phyloP scores from a whole-genome alignment of 1,140 invertebrate species.

The Dufourea novaeangliae region DNA sequence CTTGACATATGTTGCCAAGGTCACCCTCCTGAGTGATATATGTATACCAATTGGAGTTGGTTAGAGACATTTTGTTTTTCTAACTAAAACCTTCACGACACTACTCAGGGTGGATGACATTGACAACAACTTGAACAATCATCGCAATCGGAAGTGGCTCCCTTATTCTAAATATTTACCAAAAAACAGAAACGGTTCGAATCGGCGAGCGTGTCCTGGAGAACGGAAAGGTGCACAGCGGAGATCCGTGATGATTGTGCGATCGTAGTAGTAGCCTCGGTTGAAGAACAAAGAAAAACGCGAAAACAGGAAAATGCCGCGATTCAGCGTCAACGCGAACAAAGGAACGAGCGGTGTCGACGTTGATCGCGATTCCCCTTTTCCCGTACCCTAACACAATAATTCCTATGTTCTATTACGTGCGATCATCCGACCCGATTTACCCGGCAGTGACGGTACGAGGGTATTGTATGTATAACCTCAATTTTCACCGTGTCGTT shows the following conservation, averaged over 20 bases:
- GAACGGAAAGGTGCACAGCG: background rate
- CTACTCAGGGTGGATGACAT: too few species aligned
- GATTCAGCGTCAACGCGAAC: too few species aligned
- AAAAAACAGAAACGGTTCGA: background rate
- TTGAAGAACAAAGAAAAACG: background rate
- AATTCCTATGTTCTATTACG: background rate
- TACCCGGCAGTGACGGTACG: conserved; percentile 33
- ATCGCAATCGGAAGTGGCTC: too few species aligned
- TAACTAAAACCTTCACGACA: too few species aligned
- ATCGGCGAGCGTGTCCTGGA: background rate
- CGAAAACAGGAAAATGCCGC: background rate
- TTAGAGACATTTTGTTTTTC: too few species aligned
- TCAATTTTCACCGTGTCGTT: conserved; percentile 11
- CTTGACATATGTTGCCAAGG: too few species aligned
- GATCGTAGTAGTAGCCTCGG: background rate
- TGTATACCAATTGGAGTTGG: too few species aligned
- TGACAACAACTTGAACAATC: too few species aligned
- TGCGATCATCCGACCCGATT: conserved; percentile 4
- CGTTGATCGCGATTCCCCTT: background rate
- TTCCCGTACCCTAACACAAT: background rate
- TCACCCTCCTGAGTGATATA: too few species aligned
- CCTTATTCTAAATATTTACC: too few species aligned
- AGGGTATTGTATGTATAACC: conserved; percentile 5
- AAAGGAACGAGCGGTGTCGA: background rate
- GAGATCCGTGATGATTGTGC: conserved; percentile 10